Evolutionary conservation across 2,797 vertebrate species (phyloP).

Genomic region (Arremon aurantiirostris): DNA sequence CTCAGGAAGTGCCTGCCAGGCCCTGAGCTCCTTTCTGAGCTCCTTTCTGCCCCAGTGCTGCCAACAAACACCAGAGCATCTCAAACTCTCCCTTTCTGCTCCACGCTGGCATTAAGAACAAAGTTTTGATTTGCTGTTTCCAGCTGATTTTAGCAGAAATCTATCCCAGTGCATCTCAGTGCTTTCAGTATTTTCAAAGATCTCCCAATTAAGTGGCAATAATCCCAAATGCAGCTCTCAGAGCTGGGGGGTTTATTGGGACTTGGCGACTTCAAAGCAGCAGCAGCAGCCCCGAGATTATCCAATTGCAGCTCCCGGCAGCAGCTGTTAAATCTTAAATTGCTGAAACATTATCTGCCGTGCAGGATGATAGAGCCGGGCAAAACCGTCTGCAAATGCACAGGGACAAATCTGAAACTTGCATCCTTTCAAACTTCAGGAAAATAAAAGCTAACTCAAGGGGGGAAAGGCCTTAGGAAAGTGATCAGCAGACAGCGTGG

Average conservation of each 20-base stretch:
- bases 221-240: background rate
- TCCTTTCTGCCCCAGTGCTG: slow-evolving; percentile 55
- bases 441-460: background rate
- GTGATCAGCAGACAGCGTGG: slow-evolving; percentile 58
- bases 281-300: background rate
- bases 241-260: background rate
- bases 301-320: slow-evolving; percentile 20
- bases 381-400: background rate
- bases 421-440: background rate
- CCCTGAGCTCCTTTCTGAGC: slow-evolving; percentile 37
- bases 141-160: background rate
- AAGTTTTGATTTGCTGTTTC: background rate
- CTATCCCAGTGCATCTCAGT: fast-evolving
- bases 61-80: slow-evolving; percentile 61
- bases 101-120: background rate
- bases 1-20: slow-evolving; percentile 61
- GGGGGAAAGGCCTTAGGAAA: slow-evolving; percentile 1
- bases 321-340: slow-evolving; percentile 52
- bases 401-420: background rate
- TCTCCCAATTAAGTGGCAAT: background rate
- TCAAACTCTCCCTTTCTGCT: slow-evolving; percentile 47
- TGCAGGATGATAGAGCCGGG: background rate
- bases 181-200: background rate
- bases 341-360: slow-evolving; percentile 8
- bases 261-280: slow-evolving; percentile 31